phyloP scores from a whole-genome alignment of 2,797 vertebrate genomes.

The Gymnoscopelus braueri region DNA sequence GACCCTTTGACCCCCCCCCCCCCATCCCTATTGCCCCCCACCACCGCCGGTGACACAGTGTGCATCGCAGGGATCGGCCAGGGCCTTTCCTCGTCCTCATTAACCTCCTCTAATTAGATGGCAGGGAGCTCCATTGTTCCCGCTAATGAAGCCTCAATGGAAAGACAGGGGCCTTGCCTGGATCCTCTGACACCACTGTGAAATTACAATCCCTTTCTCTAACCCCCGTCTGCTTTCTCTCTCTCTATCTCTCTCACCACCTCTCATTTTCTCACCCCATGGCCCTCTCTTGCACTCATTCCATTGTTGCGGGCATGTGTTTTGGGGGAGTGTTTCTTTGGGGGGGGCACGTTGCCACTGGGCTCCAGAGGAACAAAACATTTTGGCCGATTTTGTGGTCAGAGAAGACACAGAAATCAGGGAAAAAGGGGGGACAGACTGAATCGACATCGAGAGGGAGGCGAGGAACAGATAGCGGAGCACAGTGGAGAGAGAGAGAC shows the following conservation, averaged over 20 bases:
- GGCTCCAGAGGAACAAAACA: no score
- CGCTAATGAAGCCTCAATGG: constrained; percentile 93
- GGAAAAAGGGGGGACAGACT: no score
- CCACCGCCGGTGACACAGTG: constrained; percentile 52
- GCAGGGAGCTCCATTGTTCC: constrained; percentile 90
- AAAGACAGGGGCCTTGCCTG: constrained; percentile 86
- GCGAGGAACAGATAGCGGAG: no score
- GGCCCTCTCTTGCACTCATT: background rate
- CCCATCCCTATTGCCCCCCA: constrained; percentile 39
- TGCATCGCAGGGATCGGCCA: constrained; percentile 73
- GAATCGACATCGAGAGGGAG: no score
- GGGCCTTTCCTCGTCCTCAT: constrained; percentile 88
- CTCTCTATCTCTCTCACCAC: background rate
- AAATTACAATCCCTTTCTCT: constrained; percentile 83
- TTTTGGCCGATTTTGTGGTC: no score
- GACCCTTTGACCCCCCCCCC: constrained; percentile 4
- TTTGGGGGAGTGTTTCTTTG: no score
- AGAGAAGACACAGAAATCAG: no score
- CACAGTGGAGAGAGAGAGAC: no score
- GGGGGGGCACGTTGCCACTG: no score
- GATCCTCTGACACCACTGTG: constrained; percentile 85
- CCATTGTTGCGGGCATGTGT: no score
- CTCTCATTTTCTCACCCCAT: constrained; percentile 1
- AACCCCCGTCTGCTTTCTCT: constrained; percentile 37
- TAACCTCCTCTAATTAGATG: constrained; percentile 98